phyloP scores from a whole-genome alignment of 2,113 vertebrate species.

The Silurus glanis region DNA sequence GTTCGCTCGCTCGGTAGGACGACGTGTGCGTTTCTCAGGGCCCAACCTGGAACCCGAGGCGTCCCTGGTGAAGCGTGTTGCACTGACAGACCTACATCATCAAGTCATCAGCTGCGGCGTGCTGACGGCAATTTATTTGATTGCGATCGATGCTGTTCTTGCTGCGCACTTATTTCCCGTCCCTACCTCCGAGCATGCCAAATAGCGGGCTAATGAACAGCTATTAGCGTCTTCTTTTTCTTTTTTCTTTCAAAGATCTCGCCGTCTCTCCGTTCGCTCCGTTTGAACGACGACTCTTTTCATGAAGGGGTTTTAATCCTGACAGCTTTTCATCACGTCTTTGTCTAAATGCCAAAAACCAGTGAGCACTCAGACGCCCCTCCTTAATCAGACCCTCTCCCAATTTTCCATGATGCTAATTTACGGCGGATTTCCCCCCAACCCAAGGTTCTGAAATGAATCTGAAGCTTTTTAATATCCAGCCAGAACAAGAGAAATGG shows the following conservation, averaged over 20 bases:
- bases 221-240: conserved; percentile 21
- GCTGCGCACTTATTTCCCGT: conserved; percentile 44
- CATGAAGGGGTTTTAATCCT: conserved; percentile 13
- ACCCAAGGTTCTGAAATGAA: conserved; percentile 31
- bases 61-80: conserved; percentile 16
- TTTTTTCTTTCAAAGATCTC: not conserved
- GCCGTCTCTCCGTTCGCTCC: conserved; percentile 21
- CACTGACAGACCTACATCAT: conserved; percentile 45
- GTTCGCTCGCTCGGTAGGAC: not conserved
- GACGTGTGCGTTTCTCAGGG: not conserved
- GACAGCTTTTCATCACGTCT: not conserved
- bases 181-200: conserved; percentile 33
- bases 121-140: conserved; percentile 48
- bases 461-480: conserved; percentile 4
- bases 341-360: not conserved
- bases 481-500: conserved; percentile 18
- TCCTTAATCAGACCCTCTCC: not conserved
- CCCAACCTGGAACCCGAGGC: conserved; percentile 25
- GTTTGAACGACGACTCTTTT: conserved; percentile 30
- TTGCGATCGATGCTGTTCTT: conserved; percentile 48
- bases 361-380: not conserved
- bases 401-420: conserved; percentile 13
- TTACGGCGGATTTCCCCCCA: not conserved
- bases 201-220: conserved; percentile 49
- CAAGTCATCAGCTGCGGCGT: conserved; percentile 43